phyloP scores from a whole-genome alignment of 2,888 invertebrate species.

The Lasioglossum pauxillum region DNA sequence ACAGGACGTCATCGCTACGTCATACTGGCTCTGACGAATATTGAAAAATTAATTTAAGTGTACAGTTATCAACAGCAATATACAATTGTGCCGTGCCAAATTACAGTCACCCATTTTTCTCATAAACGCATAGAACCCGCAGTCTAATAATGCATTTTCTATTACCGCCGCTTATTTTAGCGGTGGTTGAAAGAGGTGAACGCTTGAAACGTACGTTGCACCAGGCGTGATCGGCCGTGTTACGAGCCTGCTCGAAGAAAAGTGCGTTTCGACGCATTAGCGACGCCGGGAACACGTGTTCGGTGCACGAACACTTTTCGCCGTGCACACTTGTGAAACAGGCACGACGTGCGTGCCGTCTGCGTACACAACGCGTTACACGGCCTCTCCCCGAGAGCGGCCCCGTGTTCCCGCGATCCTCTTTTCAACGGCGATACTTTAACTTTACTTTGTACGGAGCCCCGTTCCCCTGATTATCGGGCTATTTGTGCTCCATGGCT shows the following conservation, averaged over 20 bases:
- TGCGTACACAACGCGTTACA: constrained; percentile 73
- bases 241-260: constrained; percentile 56
- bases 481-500: constrained; percentile 8
- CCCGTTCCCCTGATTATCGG: constrained; percentile 30
- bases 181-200: background rate
- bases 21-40: background rate
- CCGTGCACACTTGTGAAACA: constrained; percentile 76
- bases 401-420: constrained; percentile 15
- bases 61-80: no score
- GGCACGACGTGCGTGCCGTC: constrained; percentile 77
- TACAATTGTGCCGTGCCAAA: background rate
- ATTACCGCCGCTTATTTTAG: background rate
- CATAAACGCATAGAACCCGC: background rate
- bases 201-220: constrained; percentile 52
- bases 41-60: background rate
- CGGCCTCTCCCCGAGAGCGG: constrained; percentile 28
- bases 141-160: background rate
- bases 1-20: background rate
- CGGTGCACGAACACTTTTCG: constrained; percentile 70
- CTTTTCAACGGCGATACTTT: constrained; percentile 29
- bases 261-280: constrained; percentile 68
- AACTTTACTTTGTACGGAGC: constrained; percentile 15
- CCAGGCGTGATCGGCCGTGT: constrained; percentile 52
- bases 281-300: constrained; percentile 75
- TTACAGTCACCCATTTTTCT: background rate